Evolutionary conservation across 2,797 vertebrate species (phyloP), one percentile per base, ranked within the genome.

Genomic region (Xyrichtys novacula): DNA sequence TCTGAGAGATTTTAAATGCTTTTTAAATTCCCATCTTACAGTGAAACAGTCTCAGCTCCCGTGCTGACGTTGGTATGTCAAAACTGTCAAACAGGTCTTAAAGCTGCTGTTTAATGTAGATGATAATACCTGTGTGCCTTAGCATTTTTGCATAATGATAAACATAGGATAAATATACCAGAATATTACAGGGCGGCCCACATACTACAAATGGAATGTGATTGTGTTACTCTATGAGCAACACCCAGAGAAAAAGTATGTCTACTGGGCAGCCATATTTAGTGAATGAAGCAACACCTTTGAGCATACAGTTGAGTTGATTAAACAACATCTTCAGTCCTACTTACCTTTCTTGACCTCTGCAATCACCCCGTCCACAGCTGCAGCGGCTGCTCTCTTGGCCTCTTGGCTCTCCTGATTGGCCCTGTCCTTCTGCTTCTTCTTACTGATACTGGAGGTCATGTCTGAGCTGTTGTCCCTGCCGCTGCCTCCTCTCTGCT

Each of bases 341-440:
- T 7, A 2, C 82, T 71, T 80, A 96, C 96, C 96, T 95, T 94
- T 97, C 83, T 94, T 94, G 40, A 93, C 81, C 52, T 94, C 74
- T 0, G 91, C 85, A 52, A 90, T 59, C 2, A 82, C 74, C 20
- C 88, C 84, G 0, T 89, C 89, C 4, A 50, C 77, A 0, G 80
- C 75, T 2, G 83, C 87, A 0, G 84, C 71, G 0, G 77, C 88
- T 3, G 87, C 86, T 36, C 88, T 93, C 88, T 98, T 96, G 84
- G 96, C 96, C 85, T 99, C 96, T 79, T 95, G 95, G 91, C 96
- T 98, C 79, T 99, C 96, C 85, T 98, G 97, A 86, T 99, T 99
- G 61, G 95, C 96, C 69, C 94, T 83, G 89, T 99, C 98, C 76
- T 99, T 99, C 88, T 97, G 98, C 84, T 97, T 97, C 93, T 99